Evolutionary conservation across 2,797 vertebrate species (phyloP).

Genomic region (Odontamblyopus rebecca): DNA sequence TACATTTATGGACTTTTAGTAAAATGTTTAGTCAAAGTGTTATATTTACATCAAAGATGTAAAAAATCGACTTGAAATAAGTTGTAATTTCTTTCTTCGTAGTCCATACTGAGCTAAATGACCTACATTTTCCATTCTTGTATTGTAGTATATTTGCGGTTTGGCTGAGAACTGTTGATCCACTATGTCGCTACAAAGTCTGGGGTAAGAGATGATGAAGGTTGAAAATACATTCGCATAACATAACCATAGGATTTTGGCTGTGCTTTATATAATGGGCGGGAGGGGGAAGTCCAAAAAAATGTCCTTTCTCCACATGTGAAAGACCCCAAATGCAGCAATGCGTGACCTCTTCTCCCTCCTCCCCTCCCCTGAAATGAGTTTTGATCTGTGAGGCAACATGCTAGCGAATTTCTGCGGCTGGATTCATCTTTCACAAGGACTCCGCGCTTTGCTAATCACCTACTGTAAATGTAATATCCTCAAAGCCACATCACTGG

Average conservation of each 20-base stretch:
- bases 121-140: conserved; percentile 32
- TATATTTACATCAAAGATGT: background rate
- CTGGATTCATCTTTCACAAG: conserved; percentile 27
- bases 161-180: conserved; percentile 17
- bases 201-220: conserved; percentile 15
- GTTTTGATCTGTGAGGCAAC: conserved; percentile 41
- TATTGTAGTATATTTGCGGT: conserved; percentile 16
- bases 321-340: conserved; percentile 55
- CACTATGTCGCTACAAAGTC: conserved; percentile 14
- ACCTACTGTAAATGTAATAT: conserved; percentile 31
- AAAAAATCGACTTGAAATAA: background rate
- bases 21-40: background rate
- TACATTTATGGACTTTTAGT: background rate
- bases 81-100: conserved; percentile 1
- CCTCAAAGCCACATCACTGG: background rate
- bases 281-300: conserved; percentile 3
- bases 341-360: conserved; percentile 36
- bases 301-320: conserved; percentile 52
- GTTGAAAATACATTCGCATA: conserved; percentile 27
- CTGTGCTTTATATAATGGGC: background rate
- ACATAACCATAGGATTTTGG: background rate
- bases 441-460: conserved; percentile 26
- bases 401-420: conserved; percentile 35
- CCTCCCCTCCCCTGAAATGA: conserved; percentile 30
- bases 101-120: background rate